phyloP scores from a whole-genome alignment of 2,113 vertebrate genomes.

The Phainopepla nitens region DNA sequence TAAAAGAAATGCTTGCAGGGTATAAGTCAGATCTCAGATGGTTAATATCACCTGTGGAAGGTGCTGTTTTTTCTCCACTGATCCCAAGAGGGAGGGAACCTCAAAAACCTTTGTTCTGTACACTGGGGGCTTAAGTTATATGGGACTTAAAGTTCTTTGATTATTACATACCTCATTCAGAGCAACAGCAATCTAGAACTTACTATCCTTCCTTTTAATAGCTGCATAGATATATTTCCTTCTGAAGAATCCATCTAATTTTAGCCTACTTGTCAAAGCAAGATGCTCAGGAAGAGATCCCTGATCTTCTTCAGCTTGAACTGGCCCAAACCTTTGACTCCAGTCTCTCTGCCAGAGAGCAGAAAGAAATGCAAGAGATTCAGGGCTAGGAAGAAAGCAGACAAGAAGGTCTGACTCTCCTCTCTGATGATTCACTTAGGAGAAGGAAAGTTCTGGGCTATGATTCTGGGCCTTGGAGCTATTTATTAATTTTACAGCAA shows the following conservation, averaged over 20 bases:
- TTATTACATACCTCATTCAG: neutral
- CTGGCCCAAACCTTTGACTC: neutral
- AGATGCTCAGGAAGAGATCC: neutral
- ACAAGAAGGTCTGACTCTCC: neutral
- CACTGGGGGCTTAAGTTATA: neutral
- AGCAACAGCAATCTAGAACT: neutral
- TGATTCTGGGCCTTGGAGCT: neutral
- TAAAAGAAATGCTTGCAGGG: neutral
- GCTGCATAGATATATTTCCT: neutral
- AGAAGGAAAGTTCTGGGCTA: neutral
- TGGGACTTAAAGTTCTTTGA: neutral
- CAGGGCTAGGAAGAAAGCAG: neutral
- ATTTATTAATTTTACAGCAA: neutral
- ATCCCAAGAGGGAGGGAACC: neutral
- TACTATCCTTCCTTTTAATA: neutral
- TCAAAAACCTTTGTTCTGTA: neutral
- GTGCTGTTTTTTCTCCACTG: neutral
- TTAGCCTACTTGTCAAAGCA: neutral
- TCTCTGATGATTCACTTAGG: neutral
- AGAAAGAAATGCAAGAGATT: neutral
- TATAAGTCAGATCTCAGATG: neutral
- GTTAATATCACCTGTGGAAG: neutral
- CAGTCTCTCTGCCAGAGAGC: neutral
- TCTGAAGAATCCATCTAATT: neutral
- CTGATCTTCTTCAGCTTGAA: neutral